A percentile compares a stretch with the other conserved stretches of the same genome.
phyloP scores from a whole-genome alignment of 2,113 vertebrate species.

The Clupea harengus region DNA sequence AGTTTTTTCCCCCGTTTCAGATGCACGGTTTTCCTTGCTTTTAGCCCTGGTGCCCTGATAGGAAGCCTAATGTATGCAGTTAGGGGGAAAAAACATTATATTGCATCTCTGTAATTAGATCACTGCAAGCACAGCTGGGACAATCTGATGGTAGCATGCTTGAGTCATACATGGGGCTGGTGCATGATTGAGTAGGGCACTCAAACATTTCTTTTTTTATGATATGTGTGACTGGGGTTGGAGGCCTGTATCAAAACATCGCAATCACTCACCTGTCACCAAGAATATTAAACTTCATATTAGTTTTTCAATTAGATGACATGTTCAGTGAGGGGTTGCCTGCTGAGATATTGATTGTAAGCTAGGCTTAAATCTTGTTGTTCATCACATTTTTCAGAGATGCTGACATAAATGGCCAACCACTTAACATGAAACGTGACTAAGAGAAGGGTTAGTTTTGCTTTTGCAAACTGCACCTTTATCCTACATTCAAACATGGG shows the following conservation, averaged over 20 bases:
- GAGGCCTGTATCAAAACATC: not conserved
- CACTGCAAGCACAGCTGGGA: conserved; percentile 3
- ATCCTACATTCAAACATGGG: not conserved
- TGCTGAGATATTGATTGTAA: not conserved
- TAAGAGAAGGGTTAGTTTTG: not conserved
- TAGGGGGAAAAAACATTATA: not conserved
- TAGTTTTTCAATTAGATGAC: not conserved
- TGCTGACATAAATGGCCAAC: not conserved
- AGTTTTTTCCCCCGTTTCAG: not conserved
- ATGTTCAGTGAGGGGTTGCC: not conserved
- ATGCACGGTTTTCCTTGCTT: not conserved
- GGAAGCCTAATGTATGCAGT: not conserved
- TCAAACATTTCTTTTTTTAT: not conserved
- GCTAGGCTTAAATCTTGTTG: not conserved
- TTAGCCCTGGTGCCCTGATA: not conserved
- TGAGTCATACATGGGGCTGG: not conserved
- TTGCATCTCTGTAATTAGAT: not conserved
- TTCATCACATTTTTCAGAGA: not conserved
- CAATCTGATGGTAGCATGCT: not conserved
- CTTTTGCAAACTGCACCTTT: not conserved
- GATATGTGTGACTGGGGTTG: not conserved
- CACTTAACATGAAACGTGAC: not conserved
- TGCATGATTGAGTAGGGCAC: not conserved
- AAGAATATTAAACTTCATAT: not conserved
- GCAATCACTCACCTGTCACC: not conserved